Base-by-base conservation (phyloP, 1,140 invertebrate species). In the Myzus persicae region DNA sequence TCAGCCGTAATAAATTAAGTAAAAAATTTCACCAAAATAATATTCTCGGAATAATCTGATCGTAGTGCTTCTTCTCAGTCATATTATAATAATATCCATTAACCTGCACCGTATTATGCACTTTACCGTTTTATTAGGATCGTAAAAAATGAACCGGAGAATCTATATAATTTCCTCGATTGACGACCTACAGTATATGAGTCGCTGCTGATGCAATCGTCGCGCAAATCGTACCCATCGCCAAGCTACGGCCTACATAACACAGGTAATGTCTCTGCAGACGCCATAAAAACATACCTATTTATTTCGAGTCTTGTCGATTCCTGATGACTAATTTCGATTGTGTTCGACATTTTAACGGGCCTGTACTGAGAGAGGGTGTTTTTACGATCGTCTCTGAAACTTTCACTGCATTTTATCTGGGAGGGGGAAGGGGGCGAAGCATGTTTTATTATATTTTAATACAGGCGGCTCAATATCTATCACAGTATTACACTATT, bases 361-460 rank as follows among this genome's bases (percentile, higher is more conserved):
- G 48, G n/a, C 36, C 8, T 36, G 31, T 9, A 46, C 42, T 82
- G 2, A 22, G 18, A 24, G 9, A 31, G 40, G 42, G 40, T 85
- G 38, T 40, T 89, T 89, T 89, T 89, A 89, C 87, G 48, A 89
- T n/a, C 36, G 87, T 48, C 11, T 46, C 42, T 88, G 31, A 46
- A 87, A 44, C 44, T 88, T 46, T 46, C 85, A 88, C 44, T 3
- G 84, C 24, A 22, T 76, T n/a, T 76, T 14, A 76, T n/a, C 36
- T 5, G 8, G 36, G n/a, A 5, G 31, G 14, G 1, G 48, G 48
- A n/a, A n/a, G 48, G 7, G 26, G 9, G 18, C 59, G 59, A 40
- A 38, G 82, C 3, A 42, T 85, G 24, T 42, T 76, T 31, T 84
- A 3, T 26, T 26, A 40, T 84, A 84, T 81, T 81, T 81, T 36